A percentile compares a stretch with the other conserved stretches of the same genome.
These are phyloP conservation scores for Nibea coibor DNA, from an alignment of 2,113 vertebrate genomes.

Conservation along the genomic window DNA sequence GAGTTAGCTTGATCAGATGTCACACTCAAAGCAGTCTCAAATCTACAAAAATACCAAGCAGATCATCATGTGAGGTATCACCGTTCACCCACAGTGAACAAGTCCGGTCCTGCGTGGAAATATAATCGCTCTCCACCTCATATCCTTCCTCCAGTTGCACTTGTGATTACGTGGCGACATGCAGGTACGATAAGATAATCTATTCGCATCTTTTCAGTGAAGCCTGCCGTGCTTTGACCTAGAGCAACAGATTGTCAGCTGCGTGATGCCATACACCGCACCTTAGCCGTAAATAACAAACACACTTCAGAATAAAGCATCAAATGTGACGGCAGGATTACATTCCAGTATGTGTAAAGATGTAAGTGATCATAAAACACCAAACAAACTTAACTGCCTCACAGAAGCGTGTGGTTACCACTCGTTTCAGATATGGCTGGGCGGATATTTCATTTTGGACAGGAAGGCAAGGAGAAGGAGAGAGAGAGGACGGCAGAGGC, in stretches of 20 bases:
- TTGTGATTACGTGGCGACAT: not conserved
- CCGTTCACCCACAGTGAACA: not conserved
- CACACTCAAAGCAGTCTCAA: not conserved
- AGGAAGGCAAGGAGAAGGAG: too few species aligned
- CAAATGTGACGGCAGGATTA: not conserved
- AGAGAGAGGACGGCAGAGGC: too few species aligned
- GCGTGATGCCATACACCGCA: not conserved
- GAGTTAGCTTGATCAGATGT: too few species aligned
- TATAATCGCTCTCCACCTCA: not conserved
- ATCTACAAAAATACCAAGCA: not conserved
- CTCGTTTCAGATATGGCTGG: not conserved
- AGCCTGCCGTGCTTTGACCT: not conserved
- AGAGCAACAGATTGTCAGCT: not conserved
- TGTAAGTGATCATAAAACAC: not conserved
- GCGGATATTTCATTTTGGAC: too few species aligned
- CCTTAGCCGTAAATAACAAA: not conserved
- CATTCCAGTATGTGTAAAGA: not conserved
- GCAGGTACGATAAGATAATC: not conserved
- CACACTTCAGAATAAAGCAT: not conserved
- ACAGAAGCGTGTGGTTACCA: not conserved
- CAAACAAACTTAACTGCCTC: not conserved
- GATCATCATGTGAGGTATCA: not conserved
- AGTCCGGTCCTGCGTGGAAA: not conserved
- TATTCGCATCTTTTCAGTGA: too few species aligned
- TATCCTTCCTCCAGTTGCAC: not conserved